Conservation (phyloP, 2,113 vertebrate genomes). For the Chaenocephalus aceratus region DNA sequence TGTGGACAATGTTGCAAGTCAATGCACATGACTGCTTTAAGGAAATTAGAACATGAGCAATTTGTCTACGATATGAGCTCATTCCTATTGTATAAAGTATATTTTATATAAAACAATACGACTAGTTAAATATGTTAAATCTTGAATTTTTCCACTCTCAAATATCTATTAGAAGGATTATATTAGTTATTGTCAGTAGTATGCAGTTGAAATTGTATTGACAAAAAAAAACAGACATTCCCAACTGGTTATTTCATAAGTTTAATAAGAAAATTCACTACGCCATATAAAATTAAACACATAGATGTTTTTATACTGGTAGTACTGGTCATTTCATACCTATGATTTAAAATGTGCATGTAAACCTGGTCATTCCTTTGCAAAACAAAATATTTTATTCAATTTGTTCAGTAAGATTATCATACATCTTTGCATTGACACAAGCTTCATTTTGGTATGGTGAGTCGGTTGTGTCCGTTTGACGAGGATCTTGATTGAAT, state of each 20-base stretch:
- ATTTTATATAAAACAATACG: neutral
- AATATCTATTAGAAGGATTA: no score
- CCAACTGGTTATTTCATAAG: neutral
- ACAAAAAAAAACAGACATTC: neutral
- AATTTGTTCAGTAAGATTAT: conserved; percentile 72
- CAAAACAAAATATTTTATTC: conserved; percentile 83
- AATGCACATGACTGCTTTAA: no score
- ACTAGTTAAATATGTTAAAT: neutral
- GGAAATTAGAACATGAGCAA: neutral
- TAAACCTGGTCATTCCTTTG: neutral
- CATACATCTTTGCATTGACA: conserved; percentile 81
- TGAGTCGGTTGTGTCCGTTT: conserved; percentile 59
- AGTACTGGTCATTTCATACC: neutral
- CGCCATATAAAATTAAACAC: no score
- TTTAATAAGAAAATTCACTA: neutral
- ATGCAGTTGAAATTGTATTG: no score
- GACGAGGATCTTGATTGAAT: conserved; percentile 67
- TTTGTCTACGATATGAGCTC: neutral
- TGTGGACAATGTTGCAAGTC: neutral
- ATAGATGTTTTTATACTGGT: no score
- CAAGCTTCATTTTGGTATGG: conserved; percentile 79
- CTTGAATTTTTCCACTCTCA: no score
- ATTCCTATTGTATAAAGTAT: neutral
- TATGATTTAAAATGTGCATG: neutral
- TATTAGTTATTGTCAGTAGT: no score